Percentiles rank a stretch among this genome's conserved stretches.
Conservation (phyloP, 2,888 invertebrate species). For the Andrena chrysosceles region DNA sequence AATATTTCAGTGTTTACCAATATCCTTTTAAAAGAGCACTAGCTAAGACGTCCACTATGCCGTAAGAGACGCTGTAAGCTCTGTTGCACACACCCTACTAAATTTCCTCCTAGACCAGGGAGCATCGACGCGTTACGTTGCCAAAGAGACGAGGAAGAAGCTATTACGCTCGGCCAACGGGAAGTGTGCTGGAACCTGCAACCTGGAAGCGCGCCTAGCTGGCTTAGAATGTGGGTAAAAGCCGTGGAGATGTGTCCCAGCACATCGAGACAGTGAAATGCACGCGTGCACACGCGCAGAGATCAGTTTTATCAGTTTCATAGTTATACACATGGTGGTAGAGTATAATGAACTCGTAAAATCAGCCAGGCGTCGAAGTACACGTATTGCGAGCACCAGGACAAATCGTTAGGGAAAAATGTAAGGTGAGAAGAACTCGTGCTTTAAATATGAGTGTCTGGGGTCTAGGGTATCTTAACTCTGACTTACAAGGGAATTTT, state of each 20-base stretch:
- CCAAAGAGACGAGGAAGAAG: not conserved
- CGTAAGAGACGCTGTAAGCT: not conserved
- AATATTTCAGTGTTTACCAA: too few relatives aligned
- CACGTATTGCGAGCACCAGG: too few relatives aligned
- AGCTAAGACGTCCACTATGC: too few relatives aligned
- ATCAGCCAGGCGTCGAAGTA: too few relatives aligned
- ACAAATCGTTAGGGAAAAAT: too few relatives aligned
- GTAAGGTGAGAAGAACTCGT: too few relatives aligned
- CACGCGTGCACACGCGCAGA: not conserved
- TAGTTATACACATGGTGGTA: not conserved
- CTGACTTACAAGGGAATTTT: too few relatives aligned
- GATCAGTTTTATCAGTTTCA: slow-evolving; percentile 24
- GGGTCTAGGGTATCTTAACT: too few relatives aligned
- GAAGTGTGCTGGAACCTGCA: slow-evolving; percentile 17
- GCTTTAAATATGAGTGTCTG: too few relatives aligned
- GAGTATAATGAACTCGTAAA: too few relatives aligned
- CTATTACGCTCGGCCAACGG: too few relatives aligned
- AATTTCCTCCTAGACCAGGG: not conserved
- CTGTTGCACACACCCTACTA: not conserved
- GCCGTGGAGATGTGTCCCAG: slow-evolving; percentile 20
- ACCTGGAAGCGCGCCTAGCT: slow-evolving; percentile 38
- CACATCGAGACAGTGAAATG: slow-evolving; percentile 31
- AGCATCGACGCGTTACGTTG: not conserved
- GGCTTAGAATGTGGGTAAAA: slow-evolving; percentile 22
- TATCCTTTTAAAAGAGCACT: too few relatives aligned